Percentiles rank a stretch among this genome's conserved stretches.
These are phyloP conservation scores for Ypsolopha sequella DNA, from an alignment of 2,888 invertebrate species.

Conservation along the genomic window DNA sequence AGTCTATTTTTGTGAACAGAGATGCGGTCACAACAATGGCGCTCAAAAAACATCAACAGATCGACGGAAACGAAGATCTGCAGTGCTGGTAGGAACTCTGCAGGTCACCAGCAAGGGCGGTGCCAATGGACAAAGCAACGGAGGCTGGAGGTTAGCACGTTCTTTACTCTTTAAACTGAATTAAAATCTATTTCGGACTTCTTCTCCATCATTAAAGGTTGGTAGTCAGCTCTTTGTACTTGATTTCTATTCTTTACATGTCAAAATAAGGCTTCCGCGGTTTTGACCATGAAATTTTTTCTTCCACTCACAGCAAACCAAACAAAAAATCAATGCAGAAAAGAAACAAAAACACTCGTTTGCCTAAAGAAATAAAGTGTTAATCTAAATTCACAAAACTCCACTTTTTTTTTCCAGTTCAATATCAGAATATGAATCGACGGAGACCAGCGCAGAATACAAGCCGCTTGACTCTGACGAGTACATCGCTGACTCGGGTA, in stretches of 20 bases:
- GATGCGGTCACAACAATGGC: conserved; percentile 18
- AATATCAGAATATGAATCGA: conserved; percentile 28
- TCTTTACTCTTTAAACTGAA: background rate
- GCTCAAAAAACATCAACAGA: conserved; percentile 11
- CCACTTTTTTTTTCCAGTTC: conserved; percentile 13
- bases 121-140: background rate
- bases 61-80: conserved; percentile 21
- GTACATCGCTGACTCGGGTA: conserved; percentile 39
- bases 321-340: too few relatives aligned
- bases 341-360: too few relatives aligned
- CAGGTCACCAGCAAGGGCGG: conserved; percentile 4
- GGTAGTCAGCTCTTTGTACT: background rate
- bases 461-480: conserved; percentile 25
- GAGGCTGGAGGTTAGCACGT: background rate
- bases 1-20: conserved; percentile 15
- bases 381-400: background rate
- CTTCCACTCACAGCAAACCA: too few relatives aligned
- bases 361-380: too few relatives aligned
- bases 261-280: too few relatives aligned
- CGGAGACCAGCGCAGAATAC: conserved; percentile 41
- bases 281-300: too few relatives aligned
- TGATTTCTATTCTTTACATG: background rate
- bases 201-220: background rate
- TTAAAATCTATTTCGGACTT: background rate
- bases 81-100: conserved; percentile 8